Evolutionary conservation across 2,888 invertebrate species (phyloP).

Genomic region (Linhomoeus sp.): DNA sequence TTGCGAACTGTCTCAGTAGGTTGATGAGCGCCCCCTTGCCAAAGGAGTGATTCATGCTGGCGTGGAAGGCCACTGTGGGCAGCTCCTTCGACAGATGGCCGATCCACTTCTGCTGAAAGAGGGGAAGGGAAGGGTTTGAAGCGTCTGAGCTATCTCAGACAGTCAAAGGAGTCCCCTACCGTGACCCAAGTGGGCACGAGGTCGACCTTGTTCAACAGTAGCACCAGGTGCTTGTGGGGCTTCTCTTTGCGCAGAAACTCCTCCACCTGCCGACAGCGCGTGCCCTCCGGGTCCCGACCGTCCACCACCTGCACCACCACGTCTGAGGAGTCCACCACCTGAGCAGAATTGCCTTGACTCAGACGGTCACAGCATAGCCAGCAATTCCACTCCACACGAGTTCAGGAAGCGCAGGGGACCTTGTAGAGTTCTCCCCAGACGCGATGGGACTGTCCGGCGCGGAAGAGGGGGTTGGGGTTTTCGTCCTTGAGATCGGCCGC

Average conservation of each 20-base stretch:
- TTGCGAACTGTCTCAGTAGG: constrained; percentile 77
- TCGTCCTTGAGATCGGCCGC: constrained; percentile 51
- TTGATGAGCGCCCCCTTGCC: constrained; percentile 93
- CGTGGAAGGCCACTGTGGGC: constrained; percentile 94
- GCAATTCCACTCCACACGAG: not conserved
- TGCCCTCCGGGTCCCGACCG: constrained; percentile 89
- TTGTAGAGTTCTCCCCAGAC: constrained; percentile 99
- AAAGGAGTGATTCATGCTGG: constrained; percentile 93
- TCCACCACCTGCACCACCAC: constrained; percentile 85
- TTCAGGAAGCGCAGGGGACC: too few relatives aligned
- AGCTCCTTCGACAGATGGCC: constrained; percentile 76
- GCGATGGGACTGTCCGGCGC: constrained; percentile 79
- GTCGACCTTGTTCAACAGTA: constrained; percentile 73
- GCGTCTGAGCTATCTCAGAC: too few relatives aligned
- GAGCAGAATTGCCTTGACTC: too few relatives aligned
- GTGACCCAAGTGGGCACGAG: constrained; percentile 94
- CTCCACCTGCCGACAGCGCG: constrained; percentile 74
- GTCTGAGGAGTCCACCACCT: constrained; percentile 81
- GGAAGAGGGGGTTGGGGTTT: constrained; percentile 78
- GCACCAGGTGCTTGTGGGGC: constrained; percentile 85
- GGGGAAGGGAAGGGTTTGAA: not conserved
- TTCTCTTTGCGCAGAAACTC: constrained; percentile 81
- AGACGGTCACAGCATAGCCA: too few relatives aligned
- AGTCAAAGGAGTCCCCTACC: constrained; percentile 24
- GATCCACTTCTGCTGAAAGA: constrained; percentile 64